Evolutionary conservation across 1,140 invertebrate species (phyloP).

Genomic region (Scaptomyza pallida): DNA sequence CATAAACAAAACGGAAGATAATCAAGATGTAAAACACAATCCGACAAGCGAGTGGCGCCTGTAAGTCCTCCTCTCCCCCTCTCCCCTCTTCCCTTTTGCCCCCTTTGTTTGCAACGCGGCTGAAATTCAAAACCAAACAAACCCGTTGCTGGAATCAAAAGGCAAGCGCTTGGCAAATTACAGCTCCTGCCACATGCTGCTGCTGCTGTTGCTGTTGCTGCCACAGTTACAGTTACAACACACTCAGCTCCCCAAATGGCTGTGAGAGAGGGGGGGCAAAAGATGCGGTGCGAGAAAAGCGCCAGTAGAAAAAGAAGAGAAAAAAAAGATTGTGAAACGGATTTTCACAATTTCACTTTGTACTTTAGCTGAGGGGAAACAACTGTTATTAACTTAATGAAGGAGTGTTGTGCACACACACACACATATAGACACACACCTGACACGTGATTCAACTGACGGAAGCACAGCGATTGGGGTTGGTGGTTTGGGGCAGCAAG

Average conservation of each 20-base stretch:
- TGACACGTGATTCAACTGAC: constrained; percentile 70
- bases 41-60: constrained; percentile 40
- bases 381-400: constrained; percentile 83
- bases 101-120: constrained; percentile 12
- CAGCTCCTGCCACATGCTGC: constrained; percentile 33
- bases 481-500: constrained; percentile 6
- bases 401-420: constrained; percentile 66
- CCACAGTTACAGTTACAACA: constrained; percentile 53
- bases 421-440: constrained; percentile 22
- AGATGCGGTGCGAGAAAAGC: constrained; percentile 20
- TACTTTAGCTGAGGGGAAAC: constrained; percentile 52
- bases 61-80: not conserved
- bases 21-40: constrained; percentile 81
- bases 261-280: not conserved
- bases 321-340: constrained; percentile 58
- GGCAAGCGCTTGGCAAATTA: constrained; percentile 75
- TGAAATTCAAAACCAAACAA: constrained; percentile 80
- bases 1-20: constrained; percentile 78
- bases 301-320: constrained; percentile 42
- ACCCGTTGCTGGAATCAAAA: constrained; percentile 72
- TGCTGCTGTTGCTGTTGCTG: too few relatives aligned
- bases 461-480: constrained; percentile 18
- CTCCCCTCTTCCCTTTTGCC: not conserved
- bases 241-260: not conserved
- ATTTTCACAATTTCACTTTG: constrained; percentile 79